Base-by-base conservation (phyloP, 2,113 vertebrate species). In the Argyrosomus japonicus region DNA sequence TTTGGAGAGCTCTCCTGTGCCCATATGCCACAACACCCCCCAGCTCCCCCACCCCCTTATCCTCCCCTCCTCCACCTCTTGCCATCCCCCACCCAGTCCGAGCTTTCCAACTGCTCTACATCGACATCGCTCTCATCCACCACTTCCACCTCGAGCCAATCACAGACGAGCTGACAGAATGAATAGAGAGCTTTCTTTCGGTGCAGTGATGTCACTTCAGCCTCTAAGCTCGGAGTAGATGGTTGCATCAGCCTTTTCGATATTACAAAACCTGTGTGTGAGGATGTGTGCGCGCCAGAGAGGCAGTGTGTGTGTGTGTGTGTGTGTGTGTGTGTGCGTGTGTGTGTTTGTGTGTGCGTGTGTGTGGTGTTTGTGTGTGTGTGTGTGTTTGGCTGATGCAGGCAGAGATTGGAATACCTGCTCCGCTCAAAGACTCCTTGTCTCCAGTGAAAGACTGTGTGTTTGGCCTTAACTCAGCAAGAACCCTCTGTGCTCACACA, bases 351-450 rank as follows among this genome's bases (percentile, higher is more conserved):
- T 13, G 58, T 17, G 54, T 45, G 75, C 60, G 25, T 84, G 67
- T 70, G 63, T 6, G 15, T 64, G 36, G 54, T 72, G 57, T 87
- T 77, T 60, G 25, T 27, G 43, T 5, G 45, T 47, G 4, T 47
- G 25, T 77, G 40, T 51, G 51, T 53, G 60, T 85, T 67, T 76
- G 65, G 84, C 70, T 90, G 87, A 92, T 80, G 85, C 65, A 75
- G 72, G 77, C 80, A 80, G 51, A 83, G 77, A 81, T 56, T 77
- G 78, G 40, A 84, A 82, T 83, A 89, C 67, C 67, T 83, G 70
- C 77, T 77, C 79, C 73, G 81, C 87, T 88, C 53, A 91, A 92
- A 82, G 88, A 63, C 51, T 75, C 75, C 84, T 86, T 92, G 87
- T 89, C 67, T 88, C 73, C 84, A 82, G 82, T 85, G 84, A 88